Conservation (phyloP, 2,888 invertebrate genomes). For the Argyresthia goedartella region DNA sequence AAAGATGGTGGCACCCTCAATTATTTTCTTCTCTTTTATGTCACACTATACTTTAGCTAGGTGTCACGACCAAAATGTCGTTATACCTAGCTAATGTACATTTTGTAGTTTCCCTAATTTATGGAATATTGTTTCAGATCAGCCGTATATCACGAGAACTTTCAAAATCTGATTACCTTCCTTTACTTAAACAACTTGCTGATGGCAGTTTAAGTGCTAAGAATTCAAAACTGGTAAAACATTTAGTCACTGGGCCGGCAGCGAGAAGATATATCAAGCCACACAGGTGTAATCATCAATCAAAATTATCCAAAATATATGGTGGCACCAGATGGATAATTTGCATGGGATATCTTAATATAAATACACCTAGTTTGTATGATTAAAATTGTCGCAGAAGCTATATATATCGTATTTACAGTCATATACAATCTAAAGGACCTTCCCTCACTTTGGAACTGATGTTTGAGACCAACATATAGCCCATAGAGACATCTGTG, state of each 20-base stretch:
- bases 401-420: no score
- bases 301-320: constrained; percentile 40
- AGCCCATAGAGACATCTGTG: no score
- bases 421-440: no score
- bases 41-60: no score
- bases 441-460: no score
- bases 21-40: no score
- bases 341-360: constrained; percentile 55
- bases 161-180: constrained; percentile 45
- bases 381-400: constrained; percentile 26
- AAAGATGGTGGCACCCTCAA: no score
- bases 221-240: constrained; percentile 32
- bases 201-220: constrained; percentile 28
- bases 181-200: constrained; percentile 46
- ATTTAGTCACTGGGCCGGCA: constrained; percentile 39
- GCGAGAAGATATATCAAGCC: constrained; percentile 59
- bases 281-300: constrained; percentile 57
- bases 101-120: no score
- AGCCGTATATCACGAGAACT: constrained; percentile 46
- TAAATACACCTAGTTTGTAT: constrained; percentile 54
- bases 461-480: no score
- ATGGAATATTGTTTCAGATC: constrained; percentile 30
- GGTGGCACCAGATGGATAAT: constrained; percentile 57
- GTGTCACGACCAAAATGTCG: no score
- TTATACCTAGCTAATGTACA: no score